Conservation (phyloP, 2,888 invertebrate genomes). For the Himalopsyche anomala region DNA sequence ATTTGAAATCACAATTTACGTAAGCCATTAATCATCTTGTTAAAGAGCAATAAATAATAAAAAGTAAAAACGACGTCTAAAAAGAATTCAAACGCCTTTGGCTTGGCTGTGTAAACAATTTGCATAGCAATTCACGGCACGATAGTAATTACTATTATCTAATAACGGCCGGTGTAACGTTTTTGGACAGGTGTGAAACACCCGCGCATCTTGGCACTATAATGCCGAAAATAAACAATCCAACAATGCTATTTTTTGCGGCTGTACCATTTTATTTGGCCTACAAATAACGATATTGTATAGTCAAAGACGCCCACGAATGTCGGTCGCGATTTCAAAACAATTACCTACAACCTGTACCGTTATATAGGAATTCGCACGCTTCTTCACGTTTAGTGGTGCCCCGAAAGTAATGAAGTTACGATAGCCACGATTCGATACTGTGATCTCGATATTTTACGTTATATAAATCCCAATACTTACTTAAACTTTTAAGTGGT, state of each 20-base stretch:
- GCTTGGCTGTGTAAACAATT: neutral
- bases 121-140: neutral
- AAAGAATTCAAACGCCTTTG: conserved; percentile 6
- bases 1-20: no score
- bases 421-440: no score
- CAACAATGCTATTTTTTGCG: conserved; percentile 8
- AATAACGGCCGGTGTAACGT: neutral
- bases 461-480: no score
- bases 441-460: no score
- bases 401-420: neutral
- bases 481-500: no score
- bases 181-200: neutral
- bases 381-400: neutral
- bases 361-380: neutral
- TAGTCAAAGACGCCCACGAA: conserved; percentile 20
- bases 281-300: conserved; percentile 26
- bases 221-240: conserved; percentile 9
- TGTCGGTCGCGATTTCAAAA: neutral
- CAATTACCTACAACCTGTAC: neutral
- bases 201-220: conserved; percentile 11
- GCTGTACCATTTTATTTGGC: neutral
- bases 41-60: no score
- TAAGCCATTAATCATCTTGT: no score
- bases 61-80: neutral
- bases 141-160: conserved; percentile 15